Evolutionary conservation across 1,140 invertebrate genomes (phyloP).

Genomic region (Hylaeus volcanicus): DNA sequence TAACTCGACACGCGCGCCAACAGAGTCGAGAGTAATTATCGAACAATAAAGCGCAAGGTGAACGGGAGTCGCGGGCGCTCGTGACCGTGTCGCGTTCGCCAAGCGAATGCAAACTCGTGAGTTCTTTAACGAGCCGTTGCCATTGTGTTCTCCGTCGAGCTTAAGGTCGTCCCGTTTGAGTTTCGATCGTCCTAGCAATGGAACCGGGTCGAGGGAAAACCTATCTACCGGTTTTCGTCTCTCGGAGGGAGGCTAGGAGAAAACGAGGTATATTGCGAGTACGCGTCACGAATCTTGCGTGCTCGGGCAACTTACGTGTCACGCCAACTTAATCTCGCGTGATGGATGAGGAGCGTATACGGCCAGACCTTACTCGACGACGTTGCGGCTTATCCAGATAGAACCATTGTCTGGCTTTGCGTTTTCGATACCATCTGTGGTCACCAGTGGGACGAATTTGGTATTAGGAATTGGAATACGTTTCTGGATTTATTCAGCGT

Average conservation of each 20-base stretch:
- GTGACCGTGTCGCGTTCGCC: constrained; percentile 22
- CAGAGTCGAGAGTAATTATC: constrained; percentile 28
- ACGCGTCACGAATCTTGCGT: too few species aligned
- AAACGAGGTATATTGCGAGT: too few species aligned
- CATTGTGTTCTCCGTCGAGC: neutral
- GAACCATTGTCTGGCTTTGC: too few species aligned
- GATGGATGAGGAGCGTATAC: neutral
- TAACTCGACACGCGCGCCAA: constrained; percentile 16
- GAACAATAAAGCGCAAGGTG: constrained; percentile 46
- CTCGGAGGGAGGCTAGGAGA: too few species aligned
- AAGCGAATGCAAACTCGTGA: constrained; percentile 24
- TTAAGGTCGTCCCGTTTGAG: neutral
- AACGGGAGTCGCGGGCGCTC: constrained; percentile 29
- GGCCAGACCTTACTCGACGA: neutral
- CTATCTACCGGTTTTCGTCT: neutral
- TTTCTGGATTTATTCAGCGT: too few species aligned
- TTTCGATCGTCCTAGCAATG: constrained; percentile 3
- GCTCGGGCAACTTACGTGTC: neutral
- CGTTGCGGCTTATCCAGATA: neutral
- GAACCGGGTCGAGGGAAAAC: neutral
- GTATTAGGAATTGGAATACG: too few species aligned
- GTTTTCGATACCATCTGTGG: too few species aligned
- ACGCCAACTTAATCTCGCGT: neutral
- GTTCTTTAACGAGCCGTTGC: neutral
- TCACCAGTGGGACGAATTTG: too few species aligned